These are phyloP conservation scores for Tachuris rubrigastra DNA, from an alignment of 2,113 vertebrate species.

Conservation along the genomic window DNA sequence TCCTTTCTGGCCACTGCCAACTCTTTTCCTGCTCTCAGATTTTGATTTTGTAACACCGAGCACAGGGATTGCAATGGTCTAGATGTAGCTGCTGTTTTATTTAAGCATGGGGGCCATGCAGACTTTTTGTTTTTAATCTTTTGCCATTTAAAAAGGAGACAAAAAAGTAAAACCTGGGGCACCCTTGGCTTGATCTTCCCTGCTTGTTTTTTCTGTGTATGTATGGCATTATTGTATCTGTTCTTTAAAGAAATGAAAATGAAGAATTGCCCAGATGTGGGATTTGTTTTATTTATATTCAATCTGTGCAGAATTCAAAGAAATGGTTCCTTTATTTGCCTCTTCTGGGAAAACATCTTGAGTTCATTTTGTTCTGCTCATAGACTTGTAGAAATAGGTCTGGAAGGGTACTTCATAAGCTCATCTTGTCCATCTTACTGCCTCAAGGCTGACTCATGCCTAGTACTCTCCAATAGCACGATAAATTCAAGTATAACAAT, in stretches of 20 bases:
- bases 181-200: neutral
- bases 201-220: neutral
- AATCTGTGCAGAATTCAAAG: conserved; percentile 25
- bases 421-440: conserved; percentile 27
- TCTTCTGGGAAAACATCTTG: conserved; percentile 57
- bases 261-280: conserved; percentile 26
- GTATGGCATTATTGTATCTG: neutral
- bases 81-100: neutral
- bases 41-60: neutral
- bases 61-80: neutral
- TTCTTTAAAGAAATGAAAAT: conserved; percentile 47
- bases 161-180: neutral
- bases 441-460: conserved; percentile 41
- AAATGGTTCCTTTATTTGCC: conserved; percentile 45
- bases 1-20: neutral
- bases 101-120: neutral
- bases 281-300: conserved; percentile 26
- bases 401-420: conserved; percentile 44
- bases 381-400: conserved; percentile 43
- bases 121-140: neutral
- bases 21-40: neutral
- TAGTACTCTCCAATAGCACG: neutral
- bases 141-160: neutral
- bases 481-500: neutral
- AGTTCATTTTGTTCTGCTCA: conserved; percentile 44